Base-by-base conservation (phyloP, 2,113 vertebrate species). In the Oryzias javanicus region DNA sequence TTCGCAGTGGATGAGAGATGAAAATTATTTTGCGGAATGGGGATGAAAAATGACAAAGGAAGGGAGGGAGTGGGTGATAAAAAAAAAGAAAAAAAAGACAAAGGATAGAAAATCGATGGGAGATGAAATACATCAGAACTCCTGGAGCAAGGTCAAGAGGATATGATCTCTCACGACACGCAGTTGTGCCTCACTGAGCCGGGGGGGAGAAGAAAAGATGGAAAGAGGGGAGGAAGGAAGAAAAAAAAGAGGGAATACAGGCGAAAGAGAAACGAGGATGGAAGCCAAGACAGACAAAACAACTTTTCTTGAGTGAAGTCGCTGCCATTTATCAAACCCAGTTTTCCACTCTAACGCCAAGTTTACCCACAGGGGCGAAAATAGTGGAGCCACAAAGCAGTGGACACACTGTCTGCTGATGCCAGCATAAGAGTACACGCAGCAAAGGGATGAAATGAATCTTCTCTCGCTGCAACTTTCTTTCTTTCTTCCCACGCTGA, bases 131-230 rank as follows among this genome's bases (percentile, higher is more conserved):
- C 83, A 89, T 90, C 83, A 87, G 71, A 85, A 80, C 63, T 87
- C 86, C 84, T 86, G 85, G 79, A 91, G 89, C 90, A 91, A 91
- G 90, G 90, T 91, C 90, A 91, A 89, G 81, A 88, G 90, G 85
- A 91, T 88, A 85, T 89, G 88, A 90, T 90, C 90, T 89, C 74
- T 88, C 83, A 87, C 63, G 69, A 86, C 77, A 78, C 84, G 62
- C 59, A 70, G 80, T 81, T 78, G 78, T 84, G 85, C 84, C 79
- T 85, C 82, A 67, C 77, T 79, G 76, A 83, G 77, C 76, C 67
- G 14, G 74, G 72, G 72, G 79, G 76, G 80, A 75, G 76, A 24
- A 13, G 18, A 50, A 3, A 48, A 55, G 71, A 70, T 55, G 58
- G 65, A 67, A 67, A 25, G 55, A 70, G 64, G 54, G 65, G 50